Percentiles rank a stretch among this genome's conserved stretches.
phyloP scores from a whole-genome alignment of 2,113 vertebrate genomes.

The Perccottus glenii region DNA sequence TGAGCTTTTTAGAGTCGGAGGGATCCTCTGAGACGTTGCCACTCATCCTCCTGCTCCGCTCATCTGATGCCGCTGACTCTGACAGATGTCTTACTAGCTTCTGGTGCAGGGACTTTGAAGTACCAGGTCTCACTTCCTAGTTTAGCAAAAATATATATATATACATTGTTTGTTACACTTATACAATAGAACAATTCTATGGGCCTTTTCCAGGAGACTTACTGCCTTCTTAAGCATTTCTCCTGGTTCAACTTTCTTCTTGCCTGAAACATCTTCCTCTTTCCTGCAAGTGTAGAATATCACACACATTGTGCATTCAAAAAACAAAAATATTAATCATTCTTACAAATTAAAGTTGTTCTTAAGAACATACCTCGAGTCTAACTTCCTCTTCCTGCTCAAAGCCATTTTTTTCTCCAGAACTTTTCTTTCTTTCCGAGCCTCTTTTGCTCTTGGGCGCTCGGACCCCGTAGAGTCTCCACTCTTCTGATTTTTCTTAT shows the following conservation, averaged over 20 bases:
- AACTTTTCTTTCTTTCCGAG: slow-evolving; percentile 93
- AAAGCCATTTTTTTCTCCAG: slow-evolving; percentile 98
- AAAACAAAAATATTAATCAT: not conserved
- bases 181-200: not conserved
- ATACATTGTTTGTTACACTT: slow-evolving; percentile 5
- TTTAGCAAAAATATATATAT: slow-evolving; percentile 41
- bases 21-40: slow-evolving; percentile 78
- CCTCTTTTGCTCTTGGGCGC: slow-evolving; percentile 88
- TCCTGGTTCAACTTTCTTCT: slow-evolving; percentile 85
- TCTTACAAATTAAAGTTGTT: not conserved
- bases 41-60: slow-evolving; percentile 81
- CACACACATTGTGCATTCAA: not conserved
- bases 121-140: slow-evolving; percentile 79
- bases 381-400: slow-evolving; percentile 90
- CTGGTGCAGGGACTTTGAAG: slow-evolving; percentile 71
- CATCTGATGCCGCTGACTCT: slow-evolving; percentile 81
- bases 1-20: slow-evolving; percentile 79
- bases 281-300: slow-evolving; percentile 63
- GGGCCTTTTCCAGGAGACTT: slow-evolving; percentile 15
- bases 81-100: slow-evolving; percentile 82
- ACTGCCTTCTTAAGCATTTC: slow-evolving; percentile 83
- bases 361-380: slow-evolving; percentile 83
- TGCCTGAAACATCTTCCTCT: slow-evolving; percentile 68
- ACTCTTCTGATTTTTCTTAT: slow-evolving; percentile 58
- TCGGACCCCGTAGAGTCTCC: slow-evolving; percentile 41